A percentile compares a stretch with the other conserved stretches of the same genome.
These are phyloP conservation scores for Silurus meridionalis DNA, from an alignment of 2,113 vertebrate genomes.

Conservation along the genomic window DNA sequence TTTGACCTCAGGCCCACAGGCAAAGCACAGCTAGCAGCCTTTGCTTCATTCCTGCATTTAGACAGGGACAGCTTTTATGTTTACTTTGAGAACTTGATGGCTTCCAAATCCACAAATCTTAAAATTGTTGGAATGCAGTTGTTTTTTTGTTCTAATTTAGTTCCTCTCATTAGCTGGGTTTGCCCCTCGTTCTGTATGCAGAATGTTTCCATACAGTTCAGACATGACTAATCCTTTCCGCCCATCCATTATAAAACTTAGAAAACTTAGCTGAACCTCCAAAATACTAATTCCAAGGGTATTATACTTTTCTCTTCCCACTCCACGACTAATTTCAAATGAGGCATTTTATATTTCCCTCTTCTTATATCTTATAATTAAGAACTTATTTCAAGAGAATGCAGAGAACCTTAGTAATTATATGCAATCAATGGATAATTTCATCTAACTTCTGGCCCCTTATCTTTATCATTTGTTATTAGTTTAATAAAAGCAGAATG, in stretches of 20 bases:
- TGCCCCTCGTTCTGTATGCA: slow-evolving; percentile 28
- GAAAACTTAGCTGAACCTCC: slow-evolving; percentile 59
- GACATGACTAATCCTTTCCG: slow-evolving; percentile 70
- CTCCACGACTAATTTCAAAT: slow-evolving; percentile 56
- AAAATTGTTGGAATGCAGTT: slow-evolving; percentile 43
- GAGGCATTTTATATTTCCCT: slow-evolving; percentile 25
- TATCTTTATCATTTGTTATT: neutral
- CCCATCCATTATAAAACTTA: slow-evolving; percentile 57
- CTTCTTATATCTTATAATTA: neutral
- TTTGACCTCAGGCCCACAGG: slow-evolving; percentile 46
- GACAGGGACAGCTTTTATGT: slow-evolving; percentile 34
- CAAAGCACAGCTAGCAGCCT: neutral
- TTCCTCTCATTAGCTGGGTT: slow-evolving; percentile 50
- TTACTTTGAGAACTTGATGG: slow-evolving; percentile 39
- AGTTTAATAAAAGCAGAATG: neutral
- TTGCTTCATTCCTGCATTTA: slow-evolving; percentile 8
- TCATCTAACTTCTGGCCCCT: neutral
- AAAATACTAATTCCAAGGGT: slow-evolving; percentile 60
- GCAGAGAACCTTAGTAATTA: neutral
- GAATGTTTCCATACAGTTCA: slow-evolving; percentile 60
- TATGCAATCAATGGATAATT: neutral
- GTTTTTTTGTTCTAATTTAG: slow-evolving; percentile 44
- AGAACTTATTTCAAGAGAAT: neutral
- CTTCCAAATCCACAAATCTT: slow-evolving; percentile 46
- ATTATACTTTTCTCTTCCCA: slow-evolving; percentile 54